Conservation (phyloP, 2,797 vertebrate species). For the Picus viridis region DNA sequence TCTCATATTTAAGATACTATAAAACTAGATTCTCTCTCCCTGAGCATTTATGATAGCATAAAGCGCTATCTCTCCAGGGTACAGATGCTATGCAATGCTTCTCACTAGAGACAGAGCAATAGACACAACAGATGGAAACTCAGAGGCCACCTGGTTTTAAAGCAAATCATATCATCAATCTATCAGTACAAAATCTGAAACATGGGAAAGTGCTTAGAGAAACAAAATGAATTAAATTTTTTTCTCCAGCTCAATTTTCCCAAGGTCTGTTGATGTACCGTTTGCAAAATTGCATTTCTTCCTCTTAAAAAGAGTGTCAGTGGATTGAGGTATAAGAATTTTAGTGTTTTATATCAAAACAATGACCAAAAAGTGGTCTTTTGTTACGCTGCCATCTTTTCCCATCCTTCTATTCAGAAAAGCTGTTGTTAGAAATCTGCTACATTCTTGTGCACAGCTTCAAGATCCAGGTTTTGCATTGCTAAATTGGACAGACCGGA, state of each 20-base stretch:
- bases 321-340: neutral
- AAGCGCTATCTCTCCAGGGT: constrained; percentile 8
- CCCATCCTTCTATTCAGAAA: neutral
- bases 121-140: constrained; percentile 72
- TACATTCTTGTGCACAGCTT: constrained; percentile 17
- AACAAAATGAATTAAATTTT: constrained; percentile 42
- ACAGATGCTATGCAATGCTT: constrained; percentile 44
- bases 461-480: constrained; percentile 17
- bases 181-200: constrained; percentile 66
- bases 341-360: constrained; percentile 8
- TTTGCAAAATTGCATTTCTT: constrained; percentile 18
- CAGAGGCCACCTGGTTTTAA: constrained; percentile 69
- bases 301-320: neutral
- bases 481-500: constrained; percentile 49
- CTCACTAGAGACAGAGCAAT: constrained; percentile 72
- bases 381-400: neutral
- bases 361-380: neutral
- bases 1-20: neutral
- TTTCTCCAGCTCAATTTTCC: constrained; percentile 28
- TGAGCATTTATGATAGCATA: neutral
- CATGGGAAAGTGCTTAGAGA: constrained; percentile 46
- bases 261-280: constrained; percentile 5
- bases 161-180: constrained; percentile 65
- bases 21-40: neutral
- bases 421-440: constrained; percentile 38